Evolutionary conservation across 2,888 invertebrate species (phyloP), one percentile per base, ranked within the genome.

Genomic region (Nomada ferruginata): DNA sequence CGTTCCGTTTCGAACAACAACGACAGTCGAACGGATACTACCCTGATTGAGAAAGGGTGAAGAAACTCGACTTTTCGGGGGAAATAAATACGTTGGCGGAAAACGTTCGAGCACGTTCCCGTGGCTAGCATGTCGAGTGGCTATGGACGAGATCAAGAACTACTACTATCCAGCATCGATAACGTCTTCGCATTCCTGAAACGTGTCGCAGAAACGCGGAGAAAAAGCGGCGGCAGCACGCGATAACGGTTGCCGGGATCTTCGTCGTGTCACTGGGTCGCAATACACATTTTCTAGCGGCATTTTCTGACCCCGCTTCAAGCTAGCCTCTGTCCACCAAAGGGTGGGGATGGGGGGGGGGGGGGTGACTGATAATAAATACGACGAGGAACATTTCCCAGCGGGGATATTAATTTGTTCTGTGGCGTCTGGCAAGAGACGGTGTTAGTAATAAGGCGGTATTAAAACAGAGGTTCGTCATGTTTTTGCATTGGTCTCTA

Each of bases 241-340:
- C 81, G 80, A 82, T 85, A 85, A 85, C 85, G 85, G 85, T 85
- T 77, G 85, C 80, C 72, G 65, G 80, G 77, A 82, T 82, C 80
- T 70, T 76, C 81, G 76, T 77, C 79, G 84, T 82, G 86, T 79
- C 83, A 85, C 82, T 80, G 72, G 80, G 82, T 83, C 85, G 70
- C 82, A 78, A 79, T 86, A 82, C 82, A 77, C 80, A 82, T 82
- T 87, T 86, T 83, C 83, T 79, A 83, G 75, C 81, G 83, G 76
- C 80, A 76, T 75, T 76, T 75, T 74, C 69, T 66, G 76, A 55
- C 65, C 74, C 60, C 64, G 68, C 76, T 66, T 60, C 52, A 10
- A n/a, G n/a, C 44, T n/a, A 52, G 52, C 53, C 26, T 13, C 47
- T 23, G 50, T 23, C 26, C n/a, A 57, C 18, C 55, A 42, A 26